Percentiles rank a stretch among this genome's conserved stretches.
Conservation (phyloP, 2,113 vertebrate species). For the Corythornis madagascariensis region DNA sequence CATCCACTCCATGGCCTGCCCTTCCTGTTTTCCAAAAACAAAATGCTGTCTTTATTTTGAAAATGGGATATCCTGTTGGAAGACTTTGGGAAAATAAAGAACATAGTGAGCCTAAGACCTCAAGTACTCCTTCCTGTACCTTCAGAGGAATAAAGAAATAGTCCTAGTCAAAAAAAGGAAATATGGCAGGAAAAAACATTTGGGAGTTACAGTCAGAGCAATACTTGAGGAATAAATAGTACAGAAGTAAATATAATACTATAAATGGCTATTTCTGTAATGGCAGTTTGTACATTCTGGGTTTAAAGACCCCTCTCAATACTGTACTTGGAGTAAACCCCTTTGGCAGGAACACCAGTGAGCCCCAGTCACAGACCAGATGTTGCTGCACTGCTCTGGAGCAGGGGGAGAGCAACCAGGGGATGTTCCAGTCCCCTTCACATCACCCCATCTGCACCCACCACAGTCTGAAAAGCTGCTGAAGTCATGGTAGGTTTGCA, state of each 20-base stretch:
- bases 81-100: constrained; percentile 31
- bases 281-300: neutral
- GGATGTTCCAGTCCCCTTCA: neutral
- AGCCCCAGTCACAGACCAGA: neutral
- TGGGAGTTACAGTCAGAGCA: neutral
- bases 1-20: constrained; percentile 29
- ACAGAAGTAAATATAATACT: constrained; percentile 7
- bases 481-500: neutral
- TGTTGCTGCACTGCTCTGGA: neutral
- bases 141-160: constrained; percentile 29
- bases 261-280: neutral
- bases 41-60: constrained; percentile 52
- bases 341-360: neutral
- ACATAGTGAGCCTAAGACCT: constrained; percentile 16
- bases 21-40: constrained; percentile 68
- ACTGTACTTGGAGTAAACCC: neutral
- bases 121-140: constrained; percentile 44
- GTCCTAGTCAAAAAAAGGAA: constrained; percentile 20
- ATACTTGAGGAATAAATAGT: constrained; percentile 17
- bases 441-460: too few species aligned
- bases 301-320: neutral
- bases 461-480: neutral
- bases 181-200: constrained; percentile 46
- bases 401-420: neutral
- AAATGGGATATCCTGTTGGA: constrained; percentile 66